These are phyloP conservation scores for Etia nguti DNA, from an alignment of 2,113 vertebrate genomes.

Conservation along the genomic window DNA sequence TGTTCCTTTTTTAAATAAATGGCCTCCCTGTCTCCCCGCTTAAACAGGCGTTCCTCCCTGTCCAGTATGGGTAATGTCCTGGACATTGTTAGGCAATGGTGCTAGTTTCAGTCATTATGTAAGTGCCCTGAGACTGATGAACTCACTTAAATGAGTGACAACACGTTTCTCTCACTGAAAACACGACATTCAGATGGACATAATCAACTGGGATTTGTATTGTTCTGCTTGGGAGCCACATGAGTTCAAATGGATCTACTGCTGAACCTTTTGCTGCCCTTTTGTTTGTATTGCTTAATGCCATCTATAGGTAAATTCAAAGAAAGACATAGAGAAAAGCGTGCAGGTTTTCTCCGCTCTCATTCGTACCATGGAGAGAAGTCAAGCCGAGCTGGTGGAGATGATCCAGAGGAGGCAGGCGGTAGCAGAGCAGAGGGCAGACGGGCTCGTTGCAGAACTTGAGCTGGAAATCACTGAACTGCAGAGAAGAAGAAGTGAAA, in stretches of 20 bases:
- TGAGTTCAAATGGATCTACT: neutral
- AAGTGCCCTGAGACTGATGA: neutral
- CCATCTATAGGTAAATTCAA: slow-evolving; percentile 51
- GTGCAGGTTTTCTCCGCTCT: slow-evolving; percentile 56
- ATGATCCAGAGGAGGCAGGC: slow-evolving; percentile 60
- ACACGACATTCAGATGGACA: neutral
- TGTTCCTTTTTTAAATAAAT: neutral
- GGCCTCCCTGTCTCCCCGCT: fast-evolving
- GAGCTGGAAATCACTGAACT: slow-evolving; percentile 65
- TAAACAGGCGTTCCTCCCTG: neutral
- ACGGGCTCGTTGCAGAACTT: slow-evolving; percentile 55
- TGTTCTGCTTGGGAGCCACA: fast-evolving
- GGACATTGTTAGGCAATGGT: neutral
- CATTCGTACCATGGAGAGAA: slow-evolving; percentile 48
- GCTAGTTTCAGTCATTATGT: neutral
- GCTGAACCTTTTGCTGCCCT: fast-evolving
- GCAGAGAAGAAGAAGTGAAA: slow-evolving; percentile 53
- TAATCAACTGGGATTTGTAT: neutral
- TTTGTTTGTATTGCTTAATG: neutral
- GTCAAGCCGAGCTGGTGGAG: slow-evolving; percentile 48
- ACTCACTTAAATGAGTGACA: neutral
- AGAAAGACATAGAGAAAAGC: slow-evolving; percentile 59
- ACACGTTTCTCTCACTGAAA: neutral
- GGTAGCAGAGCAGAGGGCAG: slow-evolving; percentile 44
- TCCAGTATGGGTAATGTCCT: neutral